Evolutionary conservation across 1,140 invertebrate genomes (phyloP).

Genomic region (Samia ricini): DNA sequence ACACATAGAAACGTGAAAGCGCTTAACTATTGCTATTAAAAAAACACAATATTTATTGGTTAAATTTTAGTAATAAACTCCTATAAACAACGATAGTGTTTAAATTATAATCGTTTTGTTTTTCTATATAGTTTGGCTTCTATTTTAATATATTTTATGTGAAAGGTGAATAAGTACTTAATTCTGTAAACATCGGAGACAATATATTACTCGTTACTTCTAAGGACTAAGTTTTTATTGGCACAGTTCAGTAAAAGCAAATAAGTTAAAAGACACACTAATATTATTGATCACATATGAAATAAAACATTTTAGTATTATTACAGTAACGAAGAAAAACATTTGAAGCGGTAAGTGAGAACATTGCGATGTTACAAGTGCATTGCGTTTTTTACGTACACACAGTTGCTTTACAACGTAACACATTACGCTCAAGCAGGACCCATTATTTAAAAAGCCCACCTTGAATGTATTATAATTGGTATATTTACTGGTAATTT

Average conservation of each 20-base stretch:
- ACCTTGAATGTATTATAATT: not conserved
- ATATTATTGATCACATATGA: not conserved
- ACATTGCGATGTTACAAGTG: slow-evolving; percentile 6
- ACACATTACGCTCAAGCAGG: not conserved
- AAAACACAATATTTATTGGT: too few relatives aligned
- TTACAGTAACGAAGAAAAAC: not conserved
- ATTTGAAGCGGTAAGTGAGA: slow-evolving; percentile 2
- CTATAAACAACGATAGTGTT: too few relatives aligned
- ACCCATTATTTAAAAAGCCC: not conserved
- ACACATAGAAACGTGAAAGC: not conserved
- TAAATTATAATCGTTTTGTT: not conserved
- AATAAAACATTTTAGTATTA: not conserved
- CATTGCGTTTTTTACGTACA: slow-evolving; percentile 6
- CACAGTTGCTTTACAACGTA: not conserved
- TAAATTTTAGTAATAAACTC: not conserved
- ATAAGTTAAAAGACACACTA: not conserved
- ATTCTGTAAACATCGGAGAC: too few relatives aligned
- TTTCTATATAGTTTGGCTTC: not conserved
- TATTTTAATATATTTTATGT: too few relatives aligned
- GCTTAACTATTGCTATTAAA: not conserved
- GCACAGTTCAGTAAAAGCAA: not conserved
- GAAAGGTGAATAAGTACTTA: too few relatives aligned
- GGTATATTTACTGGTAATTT: too few relatives aligned
- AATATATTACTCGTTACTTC: too few relatives aligned
- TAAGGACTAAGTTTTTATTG: not conserved